Percentiles rank a stretch among this genome's conserved stretches.
Evolutionary conservation across 2,888 invertebrate genomes (phyloP).

Genomic region (Brassicogethes aeneus): DNA sequence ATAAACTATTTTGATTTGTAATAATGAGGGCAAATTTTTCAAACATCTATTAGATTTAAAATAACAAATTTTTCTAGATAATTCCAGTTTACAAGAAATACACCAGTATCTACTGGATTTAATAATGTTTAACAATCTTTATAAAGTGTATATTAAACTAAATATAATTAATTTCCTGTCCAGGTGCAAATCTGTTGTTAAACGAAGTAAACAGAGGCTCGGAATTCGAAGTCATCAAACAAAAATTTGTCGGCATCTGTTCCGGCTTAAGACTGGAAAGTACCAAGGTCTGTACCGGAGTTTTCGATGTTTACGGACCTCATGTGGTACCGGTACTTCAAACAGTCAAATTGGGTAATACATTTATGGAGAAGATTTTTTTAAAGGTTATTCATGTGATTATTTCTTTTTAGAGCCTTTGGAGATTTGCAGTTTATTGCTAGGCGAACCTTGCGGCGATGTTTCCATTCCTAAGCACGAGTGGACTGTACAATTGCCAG

Average conservation of each 20-base stretch:
- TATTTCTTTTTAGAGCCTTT: constrained; percentile 52
- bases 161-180: constrained; percentile 10
- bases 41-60: too few relatives aligned
- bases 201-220: constrained; percentile 65
- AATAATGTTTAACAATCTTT: neutral
- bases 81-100: too few relatives aligned
- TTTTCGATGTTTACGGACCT: constrained; percentile 72
- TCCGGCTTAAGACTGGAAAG: constrained; percentile 77
- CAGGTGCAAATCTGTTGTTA: constrained; percentile 69
- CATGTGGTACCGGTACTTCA: constrained; percentile 40
- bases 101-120: neutral
- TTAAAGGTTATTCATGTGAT: too few relatives aligned
- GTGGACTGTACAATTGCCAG: constrained; percentile 80
- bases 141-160: neutral
- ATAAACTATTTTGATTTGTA: neutral
- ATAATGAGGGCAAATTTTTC: neutral
- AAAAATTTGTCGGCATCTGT: constrained; percentile 75
- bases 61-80: too few relatives aligned
- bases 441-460: constrained; percentile 82
- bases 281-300: constrained; percentile 75
- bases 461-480: constrained; percentile 79
- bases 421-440: constrained; percentile 83
- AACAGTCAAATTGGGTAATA: constrained; percentile 24
- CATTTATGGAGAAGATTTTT: too few relatives aligned
- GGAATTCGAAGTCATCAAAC: constrained; percentile 68